A percentile compares a stretch with the other conserved stretches of the same genome.
phyloP scores from a whole-genome alignment of 2,797 vertebrate species.

The Diceros bicornis region DNA sequence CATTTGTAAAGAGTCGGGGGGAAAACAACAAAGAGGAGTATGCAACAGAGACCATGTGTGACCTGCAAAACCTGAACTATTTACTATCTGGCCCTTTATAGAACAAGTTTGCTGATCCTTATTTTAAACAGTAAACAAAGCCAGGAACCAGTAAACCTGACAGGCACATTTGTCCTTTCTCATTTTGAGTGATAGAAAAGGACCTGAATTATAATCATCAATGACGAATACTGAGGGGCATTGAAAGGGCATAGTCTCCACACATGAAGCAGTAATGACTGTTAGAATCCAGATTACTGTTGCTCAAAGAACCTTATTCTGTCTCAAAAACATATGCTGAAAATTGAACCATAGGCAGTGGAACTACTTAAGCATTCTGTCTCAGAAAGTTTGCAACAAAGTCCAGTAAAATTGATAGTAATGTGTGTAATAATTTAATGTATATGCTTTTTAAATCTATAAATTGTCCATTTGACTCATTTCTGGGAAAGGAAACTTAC shows the following conservation, averaged over 20 bases:
- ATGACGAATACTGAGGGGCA: not conserved
- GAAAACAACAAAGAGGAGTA: not conserved
- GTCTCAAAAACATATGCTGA: not conserved
- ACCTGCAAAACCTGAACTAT: constrained; percentile 13
- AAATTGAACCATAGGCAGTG: not conserved
- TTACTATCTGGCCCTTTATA: not conserved
- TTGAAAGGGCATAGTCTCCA: not conserved
- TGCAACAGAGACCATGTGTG: not conserved
- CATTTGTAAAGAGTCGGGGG: constrained; percentile 47
- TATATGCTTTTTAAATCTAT: not conserved
- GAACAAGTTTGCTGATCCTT: constrained; percentile 46
- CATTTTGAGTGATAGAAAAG: not conserved
- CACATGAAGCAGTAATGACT: not conserved
- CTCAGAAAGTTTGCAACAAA: constrained; percentile 7
- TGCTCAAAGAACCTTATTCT: not conserved
- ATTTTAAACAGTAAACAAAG: constrained; percentile 61
- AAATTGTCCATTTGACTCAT: not conserved
- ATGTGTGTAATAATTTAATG: not conserved
- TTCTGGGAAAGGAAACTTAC: not conserved
- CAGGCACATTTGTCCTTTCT: not conserved
- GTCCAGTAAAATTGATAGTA: not conserved
- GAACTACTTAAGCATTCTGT: not conserved
- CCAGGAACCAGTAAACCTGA: not conserved
- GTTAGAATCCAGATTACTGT: not conserved
- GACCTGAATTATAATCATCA: not conserved